A percentile compares a stretch with the other conserved stretches of the same genome.
These are phyloP conservation scores for Meloidogyne exigua DNA, from an alignment of 1,140 invertebrate genomes.

Conservation along the genomic window DNA sequence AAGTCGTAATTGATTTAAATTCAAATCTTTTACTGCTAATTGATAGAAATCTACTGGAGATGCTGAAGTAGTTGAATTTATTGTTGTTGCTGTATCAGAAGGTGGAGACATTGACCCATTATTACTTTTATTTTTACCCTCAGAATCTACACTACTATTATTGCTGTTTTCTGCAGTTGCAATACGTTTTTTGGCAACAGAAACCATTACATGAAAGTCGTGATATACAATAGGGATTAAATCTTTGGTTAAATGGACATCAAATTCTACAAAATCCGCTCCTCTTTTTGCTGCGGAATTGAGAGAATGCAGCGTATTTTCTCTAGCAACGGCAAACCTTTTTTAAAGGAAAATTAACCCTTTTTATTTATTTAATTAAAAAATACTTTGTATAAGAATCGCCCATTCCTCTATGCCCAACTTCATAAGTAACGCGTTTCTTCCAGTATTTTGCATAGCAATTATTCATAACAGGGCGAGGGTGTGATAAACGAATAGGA, in stretches of 20 bases:
- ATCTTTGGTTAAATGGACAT: constrained; percentile 62
- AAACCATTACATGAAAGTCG: constrained; percentile 62
- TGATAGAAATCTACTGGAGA: constrained; percentile 55
- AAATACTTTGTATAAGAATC: constrained; percentile 63
- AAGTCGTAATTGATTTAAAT: constrained; percentile 53
- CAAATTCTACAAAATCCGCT: constrained; percentile 63
- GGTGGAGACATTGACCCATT: background rate
- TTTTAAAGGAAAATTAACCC: too few species aligned
- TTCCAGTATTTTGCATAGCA: constrained; percentile 61
- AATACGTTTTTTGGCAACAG: constrained; percentile 53
- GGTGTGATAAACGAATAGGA: constrained; percentile 33
- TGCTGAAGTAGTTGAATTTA: background rate
- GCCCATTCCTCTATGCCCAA: constrained; percentile 61
- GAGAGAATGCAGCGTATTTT: constrained; percentile 61
- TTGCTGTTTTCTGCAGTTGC: constrained; percentile 6
- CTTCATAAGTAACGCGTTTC: constrained; percentile 58
- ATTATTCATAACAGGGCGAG: constrained; percentile 46
- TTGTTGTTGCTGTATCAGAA: background rate
- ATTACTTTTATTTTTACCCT: background rate
- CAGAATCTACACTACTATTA: background rate
- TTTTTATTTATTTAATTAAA: background rate
- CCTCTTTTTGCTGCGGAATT: constrained; percentile 59
- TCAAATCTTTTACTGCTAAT: constrained; percentile 60
- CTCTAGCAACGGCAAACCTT: constrained; percentile 53
- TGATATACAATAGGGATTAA: constrained; percentile 57